These are phyloP conservation scores for Amblyjoppa proteus DNA, from an alignment of 2,888 invertebrate species.

Conservation along the genomic window DNA sequence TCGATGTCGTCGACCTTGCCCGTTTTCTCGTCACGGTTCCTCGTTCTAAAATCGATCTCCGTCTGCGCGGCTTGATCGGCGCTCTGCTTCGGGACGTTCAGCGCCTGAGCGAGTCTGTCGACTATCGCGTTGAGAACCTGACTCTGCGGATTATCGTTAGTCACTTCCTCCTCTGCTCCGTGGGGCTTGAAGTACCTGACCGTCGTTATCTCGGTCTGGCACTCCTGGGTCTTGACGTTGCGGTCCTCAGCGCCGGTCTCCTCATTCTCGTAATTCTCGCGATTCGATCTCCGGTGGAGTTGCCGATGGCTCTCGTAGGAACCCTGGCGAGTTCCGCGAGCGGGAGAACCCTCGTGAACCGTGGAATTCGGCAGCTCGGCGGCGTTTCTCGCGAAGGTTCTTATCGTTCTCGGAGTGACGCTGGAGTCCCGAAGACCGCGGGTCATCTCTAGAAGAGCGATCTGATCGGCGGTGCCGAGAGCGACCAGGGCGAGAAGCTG, in stretches of 20 bases:
- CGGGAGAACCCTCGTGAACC: background rate
- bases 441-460: slow-evolving; percentile 86
- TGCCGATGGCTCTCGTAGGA: slow-evolving; percentile 10
- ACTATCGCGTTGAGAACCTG: slow-evolving; percentile 75
- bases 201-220: slow-evolving; percentile 79
- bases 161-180: slow-evolving; percentile 60
- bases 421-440: slow-evolving; percentile 77
- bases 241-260: slow-evolving; percentile 30
- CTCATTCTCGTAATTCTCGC: slow-evolving; percentile 18
- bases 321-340: slow-evolving; percentile 21
- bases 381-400: slow-evolving; percentile 36
- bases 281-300: background rate
- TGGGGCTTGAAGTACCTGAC: slow-evolving; percentile 70
- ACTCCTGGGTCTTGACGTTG: slow-evolving; percentile 75
- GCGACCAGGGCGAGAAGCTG: slow-evolving; percentile 87
- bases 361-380: background rate
- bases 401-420: slow-evolving; percentile 59
- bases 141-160: slow-evolving; percentile 62
- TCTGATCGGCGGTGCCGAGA: slow-evolving; percentile 88
- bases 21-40: slow-evolving; percentile 36
- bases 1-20: slow-evolving; percentile 56
- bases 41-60: slow-evolving; percentile 61
- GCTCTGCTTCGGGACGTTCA: slow-evolving; percentile 73
- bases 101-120: slow-evolving; percentile 74
- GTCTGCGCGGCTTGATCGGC: slow-evolving; percentile 74